Evolutionary conservation across 2,113 vertebrate species (phyloP).

Genomic region (Pipra filicauda): DNA sequence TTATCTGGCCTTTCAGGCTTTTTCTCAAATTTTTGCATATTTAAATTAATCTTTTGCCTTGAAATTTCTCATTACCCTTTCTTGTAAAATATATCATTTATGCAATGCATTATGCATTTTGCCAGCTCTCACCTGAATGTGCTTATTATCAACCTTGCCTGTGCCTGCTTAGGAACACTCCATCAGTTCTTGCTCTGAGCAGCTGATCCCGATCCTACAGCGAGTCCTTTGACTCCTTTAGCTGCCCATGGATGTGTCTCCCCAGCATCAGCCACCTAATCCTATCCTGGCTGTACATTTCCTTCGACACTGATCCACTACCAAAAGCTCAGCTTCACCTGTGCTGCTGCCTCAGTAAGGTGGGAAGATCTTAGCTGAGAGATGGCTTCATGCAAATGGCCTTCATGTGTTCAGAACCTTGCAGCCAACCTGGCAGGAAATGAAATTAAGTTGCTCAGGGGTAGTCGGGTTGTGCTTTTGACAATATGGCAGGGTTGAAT

Average conservation of each 20-base stretch:
- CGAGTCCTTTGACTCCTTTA: fast-evolving
- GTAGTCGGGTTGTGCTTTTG: background rate
- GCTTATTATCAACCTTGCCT: background rate
- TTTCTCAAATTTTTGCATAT: background rate
- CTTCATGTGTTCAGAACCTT: background rate
- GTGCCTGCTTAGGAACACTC: background rate
- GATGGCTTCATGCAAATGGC: background rate
- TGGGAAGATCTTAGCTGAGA: background rate
- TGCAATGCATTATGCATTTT: background rate
- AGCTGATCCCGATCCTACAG: background rate
- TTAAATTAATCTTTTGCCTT: constrained; percentile 24
- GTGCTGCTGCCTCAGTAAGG: background rate
- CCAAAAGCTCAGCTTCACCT: background rate
- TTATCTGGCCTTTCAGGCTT: background rate
- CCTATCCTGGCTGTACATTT: fast-evolving
- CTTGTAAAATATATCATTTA: background rate
- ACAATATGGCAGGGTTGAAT: background rate
- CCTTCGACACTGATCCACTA: background rate
- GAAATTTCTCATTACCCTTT: background rate
- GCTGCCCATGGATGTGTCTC: background rate
- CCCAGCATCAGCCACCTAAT: background rate
- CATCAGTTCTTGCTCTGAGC: background rate
- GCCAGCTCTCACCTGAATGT: background rate
- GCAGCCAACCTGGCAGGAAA: background rate
- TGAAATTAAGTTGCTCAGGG: background rate